These are phyloP conservation scores for Chaetodon auriga DNA, from an alignment of 2,113 vertebrate species.

Conservation along the genomic window DNA sequence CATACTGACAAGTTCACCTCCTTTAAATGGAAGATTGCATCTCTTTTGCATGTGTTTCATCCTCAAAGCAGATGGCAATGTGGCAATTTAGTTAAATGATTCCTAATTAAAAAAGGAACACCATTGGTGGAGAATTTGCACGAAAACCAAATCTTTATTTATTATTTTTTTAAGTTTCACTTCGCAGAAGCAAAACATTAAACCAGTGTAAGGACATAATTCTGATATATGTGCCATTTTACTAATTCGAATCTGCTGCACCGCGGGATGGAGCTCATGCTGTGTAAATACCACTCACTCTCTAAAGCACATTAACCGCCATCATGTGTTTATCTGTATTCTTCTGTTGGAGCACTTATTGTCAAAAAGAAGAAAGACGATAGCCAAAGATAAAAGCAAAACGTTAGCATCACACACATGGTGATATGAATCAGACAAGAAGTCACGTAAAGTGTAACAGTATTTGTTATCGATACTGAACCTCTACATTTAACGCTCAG, in stretches of 20 bases:
- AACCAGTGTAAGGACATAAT: constrained; percentile 50
- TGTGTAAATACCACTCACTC: constrained; percentile 46
- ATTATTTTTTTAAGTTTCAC: background rate
- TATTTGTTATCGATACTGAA: background rate
- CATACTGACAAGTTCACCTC: constrained; percentile 52
- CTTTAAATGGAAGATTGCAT: constrained; percentile 59
- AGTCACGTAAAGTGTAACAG: background rate
- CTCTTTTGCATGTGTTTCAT: constrained; percentile 72
- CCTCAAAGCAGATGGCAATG: constrained; percentile 76
- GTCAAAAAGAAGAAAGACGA: constrained; percentile 11
- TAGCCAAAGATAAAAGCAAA: background rate
- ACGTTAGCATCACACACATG: background rate
- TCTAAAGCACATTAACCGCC: constrained; percentile 29
- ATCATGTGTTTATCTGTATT: constrained; percentile 35
- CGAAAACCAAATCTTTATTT: constrained; percentile 48
- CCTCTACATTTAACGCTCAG: background rate
- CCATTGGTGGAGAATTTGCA: constrained; percentile 47
- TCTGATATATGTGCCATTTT: constrained; percentile 56
- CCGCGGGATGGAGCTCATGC: constrained; percentile 34
- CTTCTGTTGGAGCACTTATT: constrained; percentile 27
- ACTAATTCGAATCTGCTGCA: constrained; percentile 54
- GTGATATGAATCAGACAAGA: background rate
- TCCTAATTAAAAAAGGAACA: constrained; percentile 72
- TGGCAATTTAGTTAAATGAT: constrained; percentile 73
- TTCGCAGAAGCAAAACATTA: constrained; percentile 58